These are phyloP conservation scores for Siderastrea siderea DNA, from an alignment of 92 coral and sea anemone species.

Conservation along the genomic window DNA sequence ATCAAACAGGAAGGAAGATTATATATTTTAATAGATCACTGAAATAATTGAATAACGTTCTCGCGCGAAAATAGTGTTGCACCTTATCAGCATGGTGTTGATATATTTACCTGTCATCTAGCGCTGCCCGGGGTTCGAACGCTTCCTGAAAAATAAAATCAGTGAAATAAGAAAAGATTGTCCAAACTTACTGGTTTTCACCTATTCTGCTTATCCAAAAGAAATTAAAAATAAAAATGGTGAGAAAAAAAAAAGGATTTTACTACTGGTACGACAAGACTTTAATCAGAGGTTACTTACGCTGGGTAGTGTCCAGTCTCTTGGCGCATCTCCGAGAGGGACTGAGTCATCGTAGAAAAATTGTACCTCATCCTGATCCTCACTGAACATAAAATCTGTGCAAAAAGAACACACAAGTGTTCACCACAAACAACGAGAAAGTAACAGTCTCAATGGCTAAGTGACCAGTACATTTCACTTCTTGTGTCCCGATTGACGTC, in stretches of 20 bases:
- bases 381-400: constrained; percentile 89
- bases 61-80: no score
- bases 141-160: constrained; percentile 75
- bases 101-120: constrained; percentile 74
- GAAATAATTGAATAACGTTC: no score
- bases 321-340: constrained; percentile 71
- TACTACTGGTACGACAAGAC: no score
- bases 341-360: constrained; percentile 84
- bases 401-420: neutral
- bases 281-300: constrained; percentile 60
- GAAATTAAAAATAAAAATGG: no score
- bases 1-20: neutral
- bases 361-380: constrained; percentile 88
- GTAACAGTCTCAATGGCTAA: neutral
- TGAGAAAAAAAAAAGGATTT: no score
- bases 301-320: constrained; percentile 94
- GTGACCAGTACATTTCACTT: no score
- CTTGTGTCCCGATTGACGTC: no score
- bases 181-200: no score
- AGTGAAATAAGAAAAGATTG: neutral
- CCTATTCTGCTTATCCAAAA: neutral
- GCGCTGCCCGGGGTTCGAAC: constrained; percentile 84
- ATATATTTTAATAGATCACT: no score
- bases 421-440: neutral
- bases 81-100: no score